Evolutionary conservation across 2,113 vertebrate species (phyloP).

Genomic region (Megaptera novaeangliae): DNA sequence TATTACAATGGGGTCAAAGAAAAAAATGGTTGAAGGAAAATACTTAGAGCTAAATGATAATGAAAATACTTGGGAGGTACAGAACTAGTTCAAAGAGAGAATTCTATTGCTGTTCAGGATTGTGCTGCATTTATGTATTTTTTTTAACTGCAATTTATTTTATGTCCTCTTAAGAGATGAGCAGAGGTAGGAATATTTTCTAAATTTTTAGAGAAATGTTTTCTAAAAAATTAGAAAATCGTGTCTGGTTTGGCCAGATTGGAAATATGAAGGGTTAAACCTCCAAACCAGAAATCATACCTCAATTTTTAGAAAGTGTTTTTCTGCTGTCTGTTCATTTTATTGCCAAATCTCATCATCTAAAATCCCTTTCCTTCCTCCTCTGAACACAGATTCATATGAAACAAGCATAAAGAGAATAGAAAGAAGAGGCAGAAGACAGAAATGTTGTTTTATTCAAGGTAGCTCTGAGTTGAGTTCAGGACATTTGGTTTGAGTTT

Average conservation of each 20-base stretch:
- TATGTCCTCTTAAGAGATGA: not conserved
- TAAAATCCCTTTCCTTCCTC: not conserved
- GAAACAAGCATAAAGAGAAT: not conserved
- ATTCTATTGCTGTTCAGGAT: not conserved
- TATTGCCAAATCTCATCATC: not conserved
- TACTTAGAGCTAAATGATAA: not conserved
- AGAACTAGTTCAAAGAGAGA: not conserved
- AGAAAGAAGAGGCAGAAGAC: not conserved
- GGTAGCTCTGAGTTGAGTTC: not conserved
- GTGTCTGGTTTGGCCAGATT: not conserved
- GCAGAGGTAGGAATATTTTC: not conserved
- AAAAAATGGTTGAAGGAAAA: not conserved
- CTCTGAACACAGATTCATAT: not conserved
- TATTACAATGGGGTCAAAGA: not conserved
- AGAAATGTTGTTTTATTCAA: not conserved
- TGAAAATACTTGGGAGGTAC: not conserved
- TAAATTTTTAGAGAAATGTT: not conserved
- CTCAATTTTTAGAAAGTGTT: not conserved
- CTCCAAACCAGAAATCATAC: not conserved
- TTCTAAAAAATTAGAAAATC: not conserved
- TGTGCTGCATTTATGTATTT: not conserved
- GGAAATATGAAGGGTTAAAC: not conserved
- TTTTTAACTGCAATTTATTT: not conserved
- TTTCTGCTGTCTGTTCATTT: not conserved
- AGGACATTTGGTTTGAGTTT: not conserved